phyloP scores from a whole-genome alignment of 2,113 vertebrate genomes.

The Rhinopomastus cyanomelas region DNA sequence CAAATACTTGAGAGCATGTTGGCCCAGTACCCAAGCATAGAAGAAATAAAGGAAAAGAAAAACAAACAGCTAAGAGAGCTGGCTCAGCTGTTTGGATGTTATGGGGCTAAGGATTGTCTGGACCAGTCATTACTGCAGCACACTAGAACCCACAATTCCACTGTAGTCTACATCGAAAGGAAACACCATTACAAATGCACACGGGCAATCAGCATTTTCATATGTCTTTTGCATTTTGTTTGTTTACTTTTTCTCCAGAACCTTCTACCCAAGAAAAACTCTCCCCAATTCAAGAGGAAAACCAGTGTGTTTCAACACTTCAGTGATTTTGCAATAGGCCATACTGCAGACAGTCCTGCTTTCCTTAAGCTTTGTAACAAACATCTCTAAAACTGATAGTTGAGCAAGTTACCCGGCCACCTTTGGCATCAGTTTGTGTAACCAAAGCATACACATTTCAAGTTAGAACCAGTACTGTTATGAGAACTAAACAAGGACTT shows the following conservation, averaged over 20 bases:
- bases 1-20: rapidly evolving
- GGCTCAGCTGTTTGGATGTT: not conserved
- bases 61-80: not conserved
- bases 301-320: too few relatives aligned
- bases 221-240: not conserved
- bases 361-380: not conserved
- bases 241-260: not conserved
- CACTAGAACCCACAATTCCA: not conserved
- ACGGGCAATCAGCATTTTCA: not conserved
- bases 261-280: not conserved
- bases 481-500: not conserved
- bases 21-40: too few relatives aligned
- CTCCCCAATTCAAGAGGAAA: not conserved
- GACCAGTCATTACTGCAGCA: not conserved
- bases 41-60: not conserved
- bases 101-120: not conserved
- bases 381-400: not conserved
- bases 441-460: not conserved
- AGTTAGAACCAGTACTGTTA: not conserved
- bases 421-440: not conserved
- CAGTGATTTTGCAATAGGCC: not conserved
- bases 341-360: not conserved
- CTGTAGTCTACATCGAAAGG: not conserved
- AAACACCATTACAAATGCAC: not conserved
- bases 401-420: not conserved